Evolutionary conservation across 2,113 vertebrate genomes (phyloP).

Genomic region (Puma concolor): DNA sequence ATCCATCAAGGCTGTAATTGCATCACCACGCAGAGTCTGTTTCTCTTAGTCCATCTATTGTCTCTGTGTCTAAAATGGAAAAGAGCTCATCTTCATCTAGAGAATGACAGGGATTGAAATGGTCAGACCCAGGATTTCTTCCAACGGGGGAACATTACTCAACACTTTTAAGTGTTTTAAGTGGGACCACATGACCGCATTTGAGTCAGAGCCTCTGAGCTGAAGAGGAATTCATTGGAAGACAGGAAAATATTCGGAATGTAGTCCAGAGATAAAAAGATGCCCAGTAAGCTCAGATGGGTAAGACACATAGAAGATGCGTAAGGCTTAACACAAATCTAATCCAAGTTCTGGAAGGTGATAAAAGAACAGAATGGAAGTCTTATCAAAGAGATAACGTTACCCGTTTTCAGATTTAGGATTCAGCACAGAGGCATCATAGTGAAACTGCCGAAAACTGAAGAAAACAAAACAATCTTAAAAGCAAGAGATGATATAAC

Average conservation of each 20-base stretch:
- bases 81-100: background rate
- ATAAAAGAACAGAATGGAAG: background rate
- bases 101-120: background rate
- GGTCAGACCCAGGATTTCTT: background rate
- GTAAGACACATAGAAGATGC: background rate
- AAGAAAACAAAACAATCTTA: background rate
- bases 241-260: background rate
- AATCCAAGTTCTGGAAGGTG: background rate
- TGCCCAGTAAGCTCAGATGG: background rate
- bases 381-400: background rate
- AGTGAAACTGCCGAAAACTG: background rate
- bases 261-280: background rate
- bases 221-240: background rate
- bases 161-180: slow-evolving; percentile 67
- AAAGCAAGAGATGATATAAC: background rate
- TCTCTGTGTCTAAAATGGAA: background rate
- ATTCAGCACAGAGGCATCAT: background rate
- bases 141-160: slow-evolving; percentile 16
- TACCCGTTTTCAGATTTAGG: slow-evolving; percentile 6
- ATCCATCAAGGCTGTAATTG: background rate
- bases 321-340: background rate
- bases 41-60: background rate
- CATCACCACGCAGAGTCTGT: background rate
- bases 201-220: background rate
- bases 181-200: slow-evolving; percentile 25